Conservation (phyloP, 2,797 vertebrate genomes). For the Otolemur crassicaudatus region DNA sequence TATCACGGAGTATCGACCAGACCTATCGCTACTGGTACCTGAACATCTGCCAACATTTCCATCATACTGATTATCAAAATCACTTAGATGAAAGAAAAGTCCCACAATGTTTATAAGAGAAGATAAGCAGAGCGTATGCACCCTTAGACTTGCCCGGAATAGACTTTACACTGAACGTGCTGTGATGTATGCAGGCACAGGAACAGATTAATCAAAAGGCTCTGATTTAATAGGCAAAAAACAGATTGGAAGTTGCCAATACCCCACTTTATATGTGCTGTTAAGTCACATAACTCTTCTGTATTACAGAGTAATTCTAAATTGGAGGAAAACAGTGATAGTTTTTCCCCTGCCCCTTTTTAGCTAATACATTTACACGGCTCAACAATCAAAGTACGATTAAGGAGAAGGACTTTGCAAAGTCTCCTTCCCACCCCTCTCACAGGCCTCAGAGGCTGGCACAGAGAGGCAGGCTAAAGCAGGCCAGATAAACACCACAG, state of each 20-base stretch:
- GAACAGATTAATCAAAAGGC: conserved; percentile 48
- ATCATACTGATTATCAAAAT: neutral
- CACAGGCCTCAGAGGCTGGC: neutral
- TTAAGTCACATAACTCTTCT: conserved; percentile 17
- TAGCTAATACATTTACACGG: neutral
- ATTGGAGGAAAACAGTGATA: neutral
- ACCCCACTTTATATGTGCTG: neutral
- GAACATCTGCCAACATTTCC: neutral
- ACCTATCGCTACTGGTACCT: neutral
- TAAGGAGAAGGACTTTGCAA: neutral
- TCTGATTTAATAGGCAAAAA: conserved; percentile 38
- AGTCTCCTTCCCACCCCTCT: neutral
- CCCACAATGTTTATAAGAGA: neutral
- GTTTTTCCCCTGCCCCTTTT: neutral
- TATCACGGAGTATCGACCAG: neutral
- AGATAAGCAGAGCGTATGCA: neutral
- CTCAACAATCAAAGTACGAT: neutral
- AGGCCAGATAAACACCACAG: neutral
- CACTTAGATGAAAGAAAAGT: conserved; percentile 35
- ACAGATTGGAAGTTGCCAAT: conserved; percentile 52
- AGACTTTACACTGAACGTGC: neutral
- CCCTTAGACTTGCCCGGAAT: neutral
- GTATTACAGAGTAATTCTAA: neutral
- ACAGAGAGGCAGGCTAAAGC: neutral
- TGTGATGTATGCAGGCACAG: neutral